Evolutionary conservation across 2,888 invertebrate genomes (phyloP).

Genomic region (Sarcophaga caerulescens): DNA sequence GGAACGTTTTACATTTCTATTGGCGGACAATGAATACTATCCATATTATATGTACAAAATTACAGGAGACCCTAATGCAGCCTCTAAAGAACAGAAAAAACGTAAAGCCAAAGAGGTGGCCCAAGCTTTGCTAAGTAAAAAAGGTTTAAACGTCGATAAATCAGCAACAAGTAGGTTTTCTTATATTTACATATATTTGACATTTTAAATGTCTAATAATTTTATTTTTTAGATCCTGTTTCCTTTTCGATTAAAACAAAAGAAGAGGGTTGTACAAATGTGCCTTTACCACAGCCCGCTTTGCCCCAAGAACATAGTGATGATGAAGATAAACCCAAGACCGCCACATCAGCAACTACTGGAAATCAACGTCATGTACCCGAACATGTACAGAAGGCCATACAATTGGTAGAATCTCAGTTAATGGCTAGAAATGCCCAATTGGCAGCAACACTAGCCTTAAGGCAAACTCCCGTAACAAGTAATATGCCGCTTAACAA

Average conservation of each 20-base stretch:
- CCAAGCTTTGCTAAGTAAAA: slow-evolving; percentile 76
- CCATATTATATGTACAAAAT: slow-evolving; percentile 89
- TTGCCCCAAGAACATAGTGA: slow-evolving; percentile 89
- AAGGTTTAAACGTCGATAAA: slow-evolving; percentile 69
- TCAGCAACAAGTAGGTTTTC: slow-evolving; percentile 67
- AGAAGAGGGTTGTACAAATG: slow-evolving; percentile 84
- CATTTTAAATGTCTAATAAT: background rate
- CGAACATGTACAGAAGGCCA: slow-evolving; percentile 79
- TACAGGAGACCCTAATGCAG: slow-evolving; percentile 77
- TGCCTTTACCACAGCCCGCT: slow-evolving; percentile 86
- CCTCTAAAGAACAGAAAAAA: slow-evolving; percentile 78
- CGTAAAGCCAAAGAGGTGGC: slow-evolving; percentile 78
- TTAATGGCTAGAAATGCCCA: slow-evolving; percentile 77
- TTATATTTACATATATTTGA: slow-evolving; percentile 65
- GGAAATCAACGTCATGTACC: slow-evolving; percentile 72
- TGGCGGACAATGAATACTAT: slow-evolving; percentile 88
- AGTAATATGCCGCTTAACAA: slow-evolving; percentile 48
- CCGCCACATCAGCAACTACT: slow-evolving; percentile 34
- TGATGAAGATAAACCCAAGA: slow-evolving; percentile 83
- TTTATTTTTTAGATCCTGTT: slow-evolving; percentile 84
- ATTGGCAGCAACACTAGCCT: slow-evolving; percentile 67
- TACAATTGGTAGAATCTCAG: slow-evolving; percentile 79
- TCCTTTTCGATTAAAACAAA: slow-evolving; percentile 93
- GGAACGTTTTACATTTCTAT: slow-evolving; percentile 92
- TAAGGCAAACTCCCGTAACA: slow-evolving; percentile 50